Conservation (phyloP, 1,140 invertebrate species). For the Centruroides sculpturatus region DNA sequence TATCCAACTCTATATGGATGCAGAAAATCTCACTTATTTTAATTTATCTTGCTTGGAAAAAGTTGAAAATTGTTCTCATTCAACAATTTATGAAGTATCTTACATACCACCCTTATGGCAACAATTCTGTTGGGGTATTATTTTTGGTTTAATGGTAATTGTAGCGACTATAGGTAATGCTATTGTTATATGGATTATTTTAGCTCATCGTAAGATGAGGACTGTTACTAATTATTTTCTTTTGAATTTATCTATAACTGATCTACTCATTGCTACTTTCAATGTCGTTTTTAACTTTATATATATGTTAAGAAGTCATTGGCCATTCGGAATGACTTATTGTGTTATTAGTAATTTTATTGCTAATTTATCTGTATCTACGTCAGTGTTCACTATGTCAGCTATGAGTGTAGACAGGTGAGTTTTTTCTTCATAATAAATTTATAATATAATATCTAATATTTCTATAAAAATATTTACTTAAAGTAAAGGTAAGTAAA, state of each 20-base stretch:
- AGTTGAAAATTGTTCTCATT: too few species aligned
- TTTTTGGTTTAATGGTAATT: conserved; percentile 44
- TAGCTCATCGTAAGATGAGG: conserved; percentile 47
- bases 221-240: conserved; percentile 28
- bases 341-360: conserved; percentile 82
- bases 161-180: conserved; percentile 65
- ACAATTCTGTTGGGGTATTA: conserved; percentile 15
- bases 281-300: conserved; percentile 36
- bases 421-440: conserved; percentile 23
- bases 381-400: conserved; percentile 82
- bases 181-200: conserved; percentile 79
- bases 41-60: too few species aligned
- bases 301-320: conserved; percentile 41
- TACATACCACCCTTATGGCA: conserved; percentile 12
- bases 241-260: conserved; percentile 25
- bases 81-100: not conserved
- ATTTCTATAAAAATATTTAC: too few species aligned
- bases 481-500: too few species aligned
- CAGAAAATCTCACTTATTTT: too few species aligned
- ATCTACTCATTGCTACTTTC: conserved; percentile 29
- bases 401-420: conserved; percentile 92
- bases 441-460: too few species aligned
- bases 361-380: conserved; percentile 68
- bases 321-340: conserved; percentile 71
- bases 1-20: too few species aligned